Base-by-base conservation (phyloP, 2,888 invertebrate species). In the Villa cingulata region DNA sequence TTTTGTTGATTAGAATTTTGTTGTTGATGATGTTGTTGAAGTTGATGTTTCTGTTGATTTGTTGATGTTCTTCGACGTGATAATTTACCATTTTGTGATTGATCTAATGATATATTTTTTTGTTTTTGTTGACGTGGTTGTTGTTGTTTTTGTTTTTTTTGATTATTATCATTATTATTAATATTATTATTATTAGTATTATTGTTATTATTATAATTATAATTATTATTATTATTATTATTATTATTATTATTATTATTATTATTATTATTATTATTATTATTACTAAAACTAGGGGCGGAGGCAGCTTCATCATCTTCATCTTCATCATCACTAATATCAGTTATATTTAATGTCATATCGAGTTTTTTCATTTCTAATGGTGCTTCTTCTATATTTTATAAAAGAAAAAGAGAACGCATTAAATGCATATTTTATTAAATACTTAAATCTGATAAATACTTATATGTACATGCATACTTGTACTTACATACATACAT, bases 361-460 rank as follows among this genome's bases (percentile, higher is more conserved):
- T 66, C 62, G 48, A 66, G 56, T 51, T 64, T 66, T 48, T 58
- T 62, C 65, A 68, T 64, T 57, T 67, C 67, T 41, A 67, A 53
- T 36, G 64, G 60, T 43, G 62, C 42, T 44, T 56, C 65, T 58
- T 62, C 64, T 54, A 23, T 23, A 7, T 23, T 6, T 15, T 3
- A 20, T 36, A 37, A n/a, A 36, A 37, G 9, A 43, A 32, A 32
- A 32, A 32, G 12, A 34, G 12, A 6, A 18, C 9, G 34, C 16
- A 42, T n/a, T 16, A 15, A 42, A 36, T n/a, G n/a, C n/a, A n/a
- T n/a, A n/a, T n/a, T n/a, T n/a, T n/a, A n/a, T n/a, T n/a, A n/a
- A n/a, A 23, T 23, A 23, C 7, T 4, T 23, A 7, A 6, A 7
- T 23, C 23, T 23, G 7, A 4, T 6, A 23, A 6, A 23, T 7